phyloP scores from a whole-genome alignment of 2,797 vertebrate species.

The Phylloscopus collybita region DNA sequence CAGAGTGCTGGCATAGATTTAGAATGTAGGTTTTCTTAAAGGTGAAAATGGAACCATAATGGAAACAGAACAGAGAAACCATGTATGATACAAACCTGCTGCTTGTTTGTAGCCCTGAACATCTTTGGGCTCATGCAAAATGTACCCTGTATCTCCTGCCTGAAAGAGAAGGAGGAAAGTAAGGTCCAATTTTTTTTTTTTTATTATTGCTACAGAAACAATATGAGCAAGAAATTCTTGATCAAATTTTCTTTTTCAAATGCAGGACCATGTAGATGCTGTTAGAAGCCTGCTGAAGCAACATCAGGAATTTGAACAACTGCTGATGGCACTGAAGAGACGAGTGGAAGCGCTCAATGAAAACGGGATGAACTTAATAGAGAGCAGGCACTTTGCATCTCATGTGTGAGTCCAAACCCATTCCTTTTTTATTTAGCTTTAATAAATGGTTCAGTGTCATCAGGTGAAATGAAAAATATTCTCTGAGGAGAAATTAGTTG shows the following conservation, averaged over 20 bases:
- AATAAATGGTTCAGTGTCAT: background rate
- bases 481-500: background rate
- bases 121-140: background rate
- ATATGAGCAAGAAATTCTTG: background rate
- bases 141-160: background rate
- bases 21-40: background rate
- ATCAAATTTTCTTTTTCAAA: background rate
- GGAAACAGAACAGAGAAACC: background rate
- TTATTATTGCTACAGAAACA: background rate
- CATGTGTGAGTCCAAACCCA: constrained; percentile 68
- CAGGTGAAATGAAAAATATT: background rate
- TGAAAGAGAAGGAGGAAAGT: background rate
- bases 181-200: background rate
- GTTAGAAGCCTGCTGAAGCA: constrained; percentile 82
- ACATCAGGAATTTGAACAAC: constrained; percentile 83
- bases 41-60: background rate
- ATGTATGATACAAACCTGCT: background rate
- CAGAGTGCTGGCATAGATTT: background rate
- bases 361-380: constrained; percentile 74
- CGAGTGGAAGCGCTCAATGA: constrained; percentile 73
- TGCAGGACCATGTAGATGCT: constrained; percentile 84
- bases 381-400: constrained; percentile 76
- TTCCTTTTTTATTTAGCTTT: background rate
- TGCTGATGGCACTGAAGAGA: constrained; percentile 79
- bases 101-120: background rate